Base-by-base conservation (phyloP, 2,888 invertebrate genomes). In the Thelaira solivaga region DNA sequence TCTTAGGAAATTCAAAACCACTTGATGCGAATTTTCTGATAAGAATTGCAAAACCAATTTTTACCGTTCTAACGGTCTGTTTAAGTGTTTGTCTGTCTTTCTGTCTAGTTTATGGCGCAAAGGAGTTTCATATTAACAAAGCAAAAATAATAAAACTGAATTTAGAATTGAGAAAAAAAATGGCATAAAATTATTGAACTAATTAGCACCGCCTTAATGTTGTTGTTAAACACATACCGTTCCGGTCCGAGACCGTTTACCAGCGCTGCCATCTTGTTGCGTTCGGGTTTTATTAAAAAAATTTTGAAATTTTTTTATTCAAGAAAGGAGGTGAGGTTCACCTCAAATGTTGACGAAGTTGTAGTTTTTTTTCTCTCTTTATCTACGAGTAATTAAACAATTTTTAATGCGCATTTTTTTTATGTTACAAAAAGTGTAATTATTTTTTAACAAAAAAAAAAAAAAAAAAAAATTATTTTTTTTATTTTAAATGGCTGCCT, bases 161-260 rank as follows among this genome's bases (percentile, higher is more conserved):
- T 34, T 3, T 4, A 34, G n/a, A n/a, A 34, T n/a, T n/a, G 4
- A 3, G 4, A n/a, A 26, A 34, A 11, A 34, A 34, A 69, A 41
- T 55, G 10, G 41, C 62, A 69, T 57, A 36, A 76, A 64, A 64
- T 64, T 51, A 59, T 65, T 64, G 49, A 36, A 65, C 71, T 65
- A 76, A 76, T 76, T 76, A 71, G 49, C 57, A 26, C 20, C 26
- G 20, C 20, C 20, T 49, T 57, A 29, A 41, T 20, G 51, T 8
- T 39, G n/a, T 39, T 49, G 61, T 41, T 67, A n/a, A n/a, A 16
- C 34, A 16, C 20, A 45, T 62, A 75, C 61, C n/a, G n/a, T n/a
- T n/a, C n/a, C n/a, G n/a, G n/a, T n/a, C n/a, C n/a, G n/a, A n/a
- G n/a, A n/a, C n/a, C n/a, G n/a, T n/a, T n/a, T n/a, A n/a, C n/a